A percentile compares a stretch with the other conserved stretches of the same genome.
Evolutionary conservation across 2,888 invertebrate species (phyloP).

Genomic region (Ophion ventricosus): DNA sequence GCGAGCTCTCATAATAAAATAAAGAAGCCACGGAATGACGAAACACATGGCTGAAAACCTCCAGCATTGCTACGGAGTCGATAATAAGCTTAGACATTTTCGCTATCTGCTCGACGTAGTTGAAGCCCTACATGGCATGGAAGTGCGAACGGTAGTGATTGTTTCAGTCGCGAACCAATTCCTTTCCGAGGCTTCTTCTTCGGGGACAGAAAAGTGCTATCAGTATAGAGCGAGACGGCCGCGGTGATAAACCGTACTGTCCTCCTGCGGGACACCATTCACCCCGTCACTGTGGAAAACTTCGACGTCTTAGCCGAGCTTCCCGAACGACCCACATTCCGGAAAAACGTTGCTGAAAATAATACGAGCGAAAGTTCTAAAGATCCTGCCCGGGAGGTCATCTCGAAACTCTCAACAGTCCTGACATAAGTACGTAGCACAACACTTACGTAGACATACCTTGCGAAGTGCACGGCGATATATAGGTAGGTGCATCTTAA

Average conservation of each 20-base stretch:
- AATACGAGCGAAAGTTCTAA: slow-evolving; percentile 41
- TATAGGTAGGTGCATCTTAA: not conserved
- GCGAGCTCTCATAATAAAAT: slow-evolving; percentile 5
- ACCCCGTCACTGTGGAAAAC: slow-evolving; percentile 38
- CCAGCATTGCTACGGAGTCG: slow-evolving; percentile 72
- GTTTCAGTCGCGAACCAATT: slow-evolving; percentile 60
- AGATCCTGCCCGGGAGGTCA: slow-evolving; percentile 33
- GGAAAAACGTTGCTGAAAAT: slow-evolving; percentile 38
- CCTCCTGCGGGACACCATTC: slow-evolving; percentile 22
- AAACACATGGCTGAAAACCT: slow-evolving; percentile 58
- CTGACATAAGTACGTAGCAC: slow-evolving; percentile 44
- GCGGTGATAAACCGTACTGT: slow-evolving; percentile 44
- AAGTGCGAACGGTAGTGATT: slow-evolving; percentile 48
- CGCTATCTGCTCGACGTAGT: slow-evolving; percentile 18
- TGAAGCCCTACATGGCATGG: slow-evolving; percentile 74
- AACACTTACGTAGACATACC: not conserved
- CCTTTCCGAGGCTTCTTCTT: slow-evolving; percentile 46
- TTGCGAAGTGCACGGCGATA: not conserved
- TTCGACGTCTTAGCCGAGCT: slow-evolving; percentile 41
- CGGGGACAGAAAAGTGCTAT: slow-evolving; percentile 54
- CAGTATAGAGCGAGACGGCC: slow-evolving; percentile 43
- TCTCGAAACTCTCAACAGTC: slow-evolving; percentile 37
- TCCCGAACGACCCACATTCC: slow-evolving; percentile 48
- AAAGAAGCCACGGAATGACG: slow-evolving; percentile 19
- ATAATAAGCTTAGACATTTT: slow-evolving; percentile 77